Evolutionary conservation across 2,113 vertebrate species (phyloP).

Genomic region (Noturus placidus): DNA sequence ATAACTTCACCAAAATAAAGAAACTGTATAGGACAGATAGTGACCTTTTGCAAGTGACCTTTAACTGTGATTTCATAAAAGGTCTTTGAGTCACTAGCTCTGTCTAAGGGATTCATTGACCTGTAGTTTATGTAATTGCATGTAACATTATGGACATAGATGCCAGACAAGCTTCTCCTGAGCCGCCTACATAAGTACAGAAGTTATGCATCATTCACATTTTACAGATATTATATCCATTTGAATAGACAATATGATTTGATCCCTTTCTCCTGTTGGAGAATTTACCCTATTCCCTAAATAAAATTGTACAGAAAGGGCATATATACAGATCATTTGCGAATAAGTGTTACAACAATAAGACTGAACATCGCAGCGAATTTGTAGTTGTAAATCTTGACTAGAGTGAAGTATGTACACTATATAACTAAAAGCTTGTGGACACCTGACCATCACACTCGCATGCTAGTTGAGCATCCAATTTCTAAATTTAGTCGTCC

Average conservation of each 20-base stretch:
- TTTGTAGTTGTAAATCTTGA: background rate
- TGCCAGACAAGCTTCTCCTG: background rate
- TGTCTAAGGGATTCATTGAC: background rate
- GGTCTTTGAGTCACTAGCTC: conserved; percentile 1
- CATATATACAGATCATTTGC: too few species aligned
- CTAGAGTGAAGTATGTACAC: background rate
- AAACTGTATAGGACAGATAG: background rate
- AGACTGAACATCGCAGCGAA: background rate
- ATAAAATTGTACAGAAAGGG: background rate
- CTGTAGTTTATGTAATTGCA: background rate
- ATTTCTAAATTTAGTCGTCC: background rate
- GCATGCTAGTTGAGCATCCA: background rate
- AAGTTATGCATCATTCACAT: background rate
- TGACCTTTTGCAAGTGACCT: conserved; percentile 27
- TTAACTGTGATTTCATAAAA: conserved; percentile 3
- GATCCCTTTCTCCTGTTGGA: background rate
- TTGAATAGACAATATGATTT: background rate
- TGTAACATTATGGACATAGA: background rate
- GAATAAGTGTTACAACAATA: too few species aligned
- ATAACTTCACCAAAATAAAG: background rate
- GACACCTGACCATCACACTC: background rate
- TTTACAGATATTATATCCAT: background rate
- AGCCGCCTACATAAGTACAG: too few species aligned
- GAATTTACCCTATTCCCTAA: background rate
- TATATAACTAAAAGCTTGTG: background rate